Evolutionary conservation across 2,888 invertebrate species (phyloP).

Genomic region (Euclidia mi): DNA sequence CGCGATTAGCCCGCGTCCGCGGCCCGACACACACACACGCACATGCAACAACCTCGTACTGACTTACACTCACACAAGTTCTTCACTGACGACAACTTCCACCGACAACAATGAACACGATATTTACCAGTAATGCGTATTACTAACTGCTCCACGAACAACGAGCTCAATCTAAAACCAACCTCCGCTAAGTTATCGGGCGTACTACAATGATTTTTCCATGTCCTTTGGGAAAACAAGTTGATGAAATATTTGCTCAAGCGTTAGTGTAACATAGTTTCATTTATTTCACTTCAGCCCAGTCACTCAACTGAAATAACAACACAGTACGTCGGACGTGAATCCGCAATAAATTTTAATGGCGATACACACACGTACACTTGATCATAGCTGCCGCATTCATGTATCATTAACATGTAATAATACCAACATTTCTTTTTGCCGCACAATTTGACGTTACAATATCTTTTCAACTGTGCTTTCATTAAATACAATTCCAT

Average conservation of each 20-base stretch:
- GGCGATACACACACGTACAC: slow-evolving; percentile 63
- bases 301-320: slow-evolving; percentile 85
- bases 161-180: slow-evolving; percentile 59
- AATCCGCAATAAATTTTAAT: slow-evolving; percentile 84
- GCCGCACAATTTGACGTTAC: slow-evolving; percentile 36
- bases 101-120: slow-evolving; percentile 40
- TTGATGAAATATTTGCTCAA: slow-evolving; percentile 89
- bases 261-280: slow-evolving; percentile 87
- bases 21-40: slow-evolving; percentile 46
- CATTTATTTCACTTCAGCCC: slow-evolving; percentile 88
- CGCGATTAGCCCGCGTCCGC: slow-evolving; percentile 75
- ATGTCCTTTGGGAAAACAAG: slow-evolving; percentile 83
- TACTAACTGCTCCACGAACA: slow-evolving; percentile 37
- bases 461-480: slow-evolving; percentile 30
- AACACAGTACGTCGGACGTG: slow-evolving; percentile 77
- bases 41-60: slow-evolving; percentile 56
- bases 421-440: slow-evolving; percentile 50
- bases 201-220: slow-evolving; percentile 73
- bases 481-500: slow-evolving; percentile 21
- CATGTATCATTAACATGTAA: slow-evolving; percentile 63
- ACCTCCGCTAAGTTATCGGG: slow-evolving; percentile 71
- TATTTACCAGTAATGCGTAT: slow-evolving; percentile 20
- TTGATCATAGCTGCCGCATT: slow-evolving; percentile 47
- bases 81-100: slow-evolving; percentile 24
- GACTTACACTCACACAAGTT: slow-evolving; percentile 21